These are phyloP conservation scores for Lycophotia porphyrea DNA, from an alignment of 2,888 invertebrate genomes.

Conservation along the genomic window DNA sequence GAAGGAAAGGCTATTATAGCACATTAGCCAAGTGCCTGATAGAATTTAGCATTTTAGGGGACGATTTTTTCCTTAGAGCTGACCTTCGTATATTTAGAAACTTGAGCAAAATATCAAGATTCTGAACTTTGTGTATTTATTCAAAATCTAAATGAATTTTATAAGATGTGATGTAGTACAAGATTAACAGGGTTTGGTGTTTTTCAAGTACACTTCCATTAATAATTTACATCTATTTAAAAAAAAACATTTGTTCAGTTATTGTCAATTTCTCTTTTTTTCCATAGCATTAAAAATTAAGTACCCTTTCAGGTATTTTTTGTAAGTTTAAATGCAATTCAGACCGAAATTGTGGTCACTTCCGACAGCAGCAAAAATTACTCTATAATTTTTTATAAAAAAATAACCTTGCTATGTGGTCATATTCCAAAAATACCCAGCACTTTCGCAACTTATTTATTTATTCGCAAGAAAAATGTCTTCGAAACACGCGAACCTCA, in stretches of 20 bases:
- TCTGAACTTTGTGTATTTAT: background rate
- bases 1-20: background rate
- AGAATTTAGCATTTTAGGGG: background rate
- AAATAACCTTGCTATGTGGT: constrained; percentile 1
- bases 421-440: constrained; percentile 38
- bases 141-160: background rate
- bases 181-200: background rate
- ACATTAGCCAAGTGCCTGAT: background rate
- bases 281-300: background rate
- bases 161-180: background rate
- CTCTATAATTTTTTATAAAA: constrained; percentile 7
- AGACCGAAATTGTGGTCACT: background rate
- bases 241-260: background rate
- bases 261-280: background rate
- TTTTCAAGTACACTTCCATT: background rate
- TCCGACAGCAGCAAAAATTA: background rate
- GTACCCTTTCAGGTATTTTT: background rate
- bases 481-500: constrained; percentile 53
- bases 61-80: background rate
- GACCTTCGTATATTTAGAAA: background rate
- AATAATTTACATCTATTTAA: too few relatives aligned
- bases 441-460: constrained; percentile 48
- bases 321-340: background rate
- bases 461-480: constrained; percentile 37
- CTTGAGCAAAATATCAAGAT: background rate